Percentiles rank a stretch among this genome's conserved stretches.
phyloP scores from a whole-genome alignment of 2,888 invertebrate genomes.

The Hypercompe scribonia region DNA sequence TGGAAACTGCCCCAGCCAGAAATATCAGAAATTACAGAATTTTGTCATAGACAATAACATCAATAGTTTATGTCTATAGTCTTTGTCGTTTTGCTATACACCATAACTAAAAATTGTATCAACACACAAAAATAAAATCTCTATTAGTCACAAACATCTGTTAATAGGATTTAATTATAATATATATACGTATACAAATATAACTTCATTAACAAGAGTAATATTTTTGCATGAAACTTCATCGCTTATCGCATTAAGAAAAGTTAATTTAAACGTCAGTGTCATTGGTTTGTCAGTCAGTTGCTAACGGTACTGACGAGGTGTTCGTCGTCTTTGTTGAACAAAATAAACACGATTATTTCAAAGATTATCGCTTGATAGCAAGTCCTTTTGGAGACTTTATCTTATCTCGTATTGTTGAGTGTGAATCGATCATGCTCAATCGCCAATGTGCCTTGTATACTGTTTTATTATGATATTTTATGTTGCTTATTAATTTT shows the following conservation, averaged over 20 bases:
- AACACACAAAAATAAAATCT: neutral
- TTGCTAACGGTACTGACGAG: conserved; percentile 58
- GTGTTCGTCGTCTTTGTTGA: conserved; percentile 42
- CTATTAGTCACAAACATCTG: neutral
- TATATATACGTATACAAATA: neutral
- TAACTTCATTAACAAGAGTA: neutral
- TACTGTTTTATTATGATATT: conserved; percentile 55
- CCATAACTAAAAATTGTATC: neutral
- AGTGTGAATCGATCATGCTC: conserved; percentile 66
- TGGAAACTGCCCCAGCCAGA: conserved; percentile 13
- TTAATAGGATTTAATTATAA: neutral
- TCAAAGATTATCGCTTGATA: conserved; percentile 51
- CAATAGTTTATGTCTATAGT: neutral
- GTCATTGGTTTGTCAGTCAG: conserved; percentile 34
- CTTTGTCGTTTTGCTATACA: neutral
- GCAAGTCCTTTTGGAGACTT: conserved; percentile 48
- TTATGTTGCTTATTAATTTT: conserved; percentile 51
- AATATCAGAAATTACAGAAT: neutral
- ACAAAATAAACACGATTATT: conserved; percentile 50
- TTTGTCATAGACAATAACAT: neutral
- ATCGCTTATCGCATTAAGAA: no score
- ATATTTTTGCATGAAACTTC: neutral
- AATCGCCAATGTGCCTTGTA: conserved; percentile 50
- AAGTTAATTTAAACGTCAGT: neutral
- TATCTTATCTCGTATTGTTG: conserved; percentile 68